phyloP scores from a whole-genome alignment of 2,797 vertebrate genomes.

The Syngnathus acus region DNA sequence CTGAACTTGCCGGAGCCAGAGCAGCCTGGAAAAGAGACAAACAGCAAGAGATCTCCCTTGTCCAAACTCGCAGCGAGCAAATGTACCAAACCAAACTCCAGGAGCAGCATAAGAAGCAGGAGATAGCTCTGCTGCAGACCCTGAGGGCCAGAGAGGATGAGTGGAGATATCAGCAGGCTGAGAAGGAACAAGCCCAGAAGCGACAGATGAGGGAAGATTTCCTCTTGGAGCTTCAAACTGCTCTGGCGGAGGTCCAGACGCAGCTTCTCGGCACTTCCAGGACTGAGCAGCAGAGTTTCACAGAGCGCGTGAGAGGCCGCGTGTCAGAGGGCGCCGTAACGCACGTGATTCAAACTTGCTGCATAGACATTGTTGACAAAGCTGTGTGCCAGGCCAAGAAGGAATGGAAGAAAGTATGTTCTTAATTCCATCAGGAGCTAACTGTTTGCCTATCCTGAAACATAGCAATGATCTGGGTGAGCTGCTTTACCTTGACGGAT shows the following conservation, averaged over 20 bases:
- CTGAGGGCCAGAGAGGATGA: slow-evolving; percentile 68
- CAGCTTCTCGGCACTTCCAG: slow-evolving; percentile 41
- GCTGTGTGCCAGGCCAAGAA: slow-evolving; percentile 61
- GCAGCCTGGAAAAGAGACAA: slow-evolving; percentile 84
- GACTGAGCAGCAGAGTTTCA: slow-evolving; percentile 28
- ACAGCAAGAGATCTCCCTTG: slow-evolving; percentile 79
- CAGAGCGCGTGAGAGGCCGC: slow-evolving; percentile 15
- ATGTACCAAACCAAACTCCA: slow-evolving; percentile 74
- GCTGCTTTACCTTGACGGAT: neutral
- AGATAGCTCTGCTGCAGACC: slow-evolving; percentile 64
- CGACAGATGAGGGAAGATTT: slow-evolving; percentile 65
- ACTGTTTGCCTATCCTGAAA: neutral
- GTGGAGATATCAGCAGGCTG: slow-evolving; percentile 66
- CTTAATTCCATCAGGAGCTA: neutral
- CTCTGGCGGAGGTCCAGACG: slow-evolving; percentile 67
- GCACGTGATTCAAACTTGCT: slow-evolving; percentile 65
- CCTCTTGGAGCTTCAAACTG: slow-evolving; percentile 63
- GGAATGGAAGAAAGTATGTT: slow-evolving; percentile 77
- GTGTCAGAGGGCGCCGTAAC: slow-evolving; percentile 41
- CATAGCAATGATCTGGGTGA: neutral
- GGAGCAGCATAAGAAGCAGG: slow-evolving; percentile 67
- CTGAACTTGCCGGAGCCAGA: slow-evolving; percentile 79
- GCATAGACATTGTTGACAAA: slow-evolving; percentile 59
- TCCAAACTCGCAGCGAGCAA: slow-evolving; percentile 75
- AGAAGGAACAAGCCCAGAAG: slow-evolving; percentile 56